Percentiles rank a stretch among this genome's conserved stretches.
Evolutionary conservation across 2,113 vertebrate species (phyloP).

Genomic region (Mormyrus lacerda): DNA sequence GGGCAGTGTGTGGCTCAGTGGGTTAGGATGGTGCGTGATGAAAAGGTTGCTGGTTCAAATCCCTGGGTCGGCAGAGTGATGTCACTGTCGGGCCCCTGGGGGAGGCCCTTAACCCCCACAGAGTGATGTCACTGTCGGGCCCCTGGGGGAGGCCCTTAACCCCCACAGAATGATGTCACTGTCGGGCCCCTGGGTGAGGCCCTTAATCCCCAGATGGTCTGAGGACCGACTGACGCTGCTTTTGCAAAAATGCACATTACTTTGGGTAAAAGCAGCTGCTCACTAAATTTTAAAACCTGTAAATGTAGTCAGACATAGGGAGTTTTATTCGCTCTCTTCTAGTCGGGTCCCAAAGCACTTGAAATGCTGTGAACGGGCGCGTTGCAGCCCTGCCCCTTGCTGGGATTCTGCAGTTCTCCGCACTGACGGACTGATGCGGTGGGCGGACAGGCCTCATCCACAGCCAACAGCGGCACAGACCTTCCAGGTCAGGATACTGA

Average conservation of each 20-base stretch:
- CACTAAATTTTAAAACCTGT: not conserved
- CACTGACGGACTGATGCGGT: not conserved
- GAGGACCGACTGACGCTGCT: not conserved
- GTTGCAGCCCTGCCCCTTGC: not conserved
- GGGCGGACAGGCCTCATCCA: not conserved
- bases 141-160: not conserved
- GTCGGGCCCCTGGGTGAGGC: not conserved
- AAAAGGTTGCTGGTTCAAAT: not conserved
- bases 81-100: not conserved
- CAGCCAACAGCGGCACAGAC: not conserved
- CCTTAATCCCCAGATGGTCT: not conserved
- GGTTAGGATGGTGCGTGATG: not conserved
- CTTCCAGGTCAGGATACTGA: not conserved
- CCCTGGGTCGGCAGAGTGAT: not conserved
- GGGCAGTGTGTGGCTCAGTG: not conserved
- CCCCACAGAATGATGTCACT: not conserved
- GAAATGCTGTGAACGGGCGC: not conserved
- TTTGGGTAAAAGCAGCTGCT: not conserved
- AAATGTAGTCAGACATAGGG: conserved; percentile 20
- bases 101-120: not conserved
- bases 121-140: too few relatives aligned
- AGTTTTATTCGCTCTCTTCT: conserved; percentile 1
- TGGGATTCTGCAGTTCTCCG: not conserved
- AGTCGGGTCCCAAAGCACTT: not conserved
- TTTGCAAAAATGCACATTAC: not conserved